These are phyloP conservation scores for Allacma fusca DNA, from an alignment of 2,888 invertebrate genomes.

Conservation along the genomic window DNA sequence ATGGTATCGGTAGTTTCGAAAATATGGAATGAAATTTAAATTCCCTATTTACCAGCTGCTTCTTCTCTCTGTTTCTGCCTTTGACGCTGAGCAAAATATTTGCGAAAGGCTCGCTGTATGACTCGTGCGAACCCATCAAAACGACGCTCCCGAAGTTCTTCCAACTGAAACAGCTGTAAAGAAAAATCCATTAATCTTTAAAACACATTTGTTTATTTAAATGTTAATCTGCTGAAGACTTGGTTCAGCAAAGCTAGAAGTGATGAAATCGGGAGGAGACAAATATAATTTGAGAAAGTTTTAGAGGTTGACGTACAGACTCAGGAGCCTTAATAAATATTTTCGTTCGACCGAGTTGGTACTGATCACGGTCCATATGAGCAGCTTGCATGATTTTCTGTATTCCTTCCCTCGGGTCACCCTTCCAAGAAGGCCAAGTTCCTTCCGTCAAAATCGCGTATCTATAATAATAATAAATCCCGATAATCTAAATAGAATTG, in stretches of 20 bases:
- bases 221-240: not conserved
- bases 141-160: conserved; percentile 73
- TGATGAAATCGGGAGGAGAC: no score
- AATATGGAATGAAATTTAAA: no score
- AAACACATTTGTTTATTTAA: not conserved
- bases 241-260: no score
- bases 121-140: conserved; percentile 73
- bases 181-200: conserved; percentile 19
- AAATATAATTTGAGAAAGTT: no score
- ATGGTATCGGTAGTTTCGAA: no score
- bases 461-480: no score
- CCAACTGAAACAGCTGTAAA: conserved; percentile 72
- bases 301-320: no score
- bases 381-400: conserved; percentile 69
- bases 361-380: conserved; percentile 71
- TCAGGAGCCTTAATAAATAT: conserved; percentile 75
- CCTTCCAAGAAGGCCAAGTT: conserved; percentile 71
- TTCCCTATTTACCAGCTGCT: conserved; percentile 64
- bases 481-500: no score
- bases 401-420: conserved; percentile 69
- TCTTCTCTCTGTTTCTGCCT: conserved; percentile 70
- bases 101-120: conserved; percentile 74
- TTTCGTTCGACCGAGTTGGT: conserved; percentile 73
- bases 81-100: conserved; percentile 71
- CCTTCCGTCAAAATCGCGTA: conserved; percentile 73